A percentile compares a stretch with the other conserved stretches of the same genome.
phyloP scores from a whole-genome alignment of 2,888 invertebrate species.

The Priocnemis perturbator region DNA sequence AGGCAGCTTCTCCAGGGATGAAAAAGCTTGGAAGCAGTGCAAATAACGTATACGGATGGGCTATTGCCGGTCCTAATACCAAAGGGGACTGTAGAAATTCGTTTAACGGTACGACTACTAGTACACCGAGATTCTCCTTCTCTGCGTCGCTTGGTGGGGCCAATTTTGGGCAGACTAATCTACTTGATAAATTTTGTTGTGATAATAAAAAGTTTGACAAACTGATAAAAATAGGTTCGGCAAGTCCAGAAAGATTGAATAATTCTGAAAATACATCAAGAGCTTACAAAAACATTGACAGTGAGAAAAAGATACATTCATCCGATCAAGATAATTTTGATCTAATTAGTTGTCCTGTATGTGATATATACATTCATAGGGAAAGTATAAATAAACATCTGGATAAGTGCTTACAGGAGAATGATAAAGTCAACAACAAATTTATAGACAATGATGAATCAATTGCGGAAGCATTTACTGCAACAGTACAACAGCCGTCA shows the following conservation, averaged over 20 bases:
- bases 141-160: constrained; percentile 65
- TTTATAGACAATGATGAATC: neutral
- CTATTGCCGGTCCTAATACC: constrained; percentile 58
- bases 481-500: neutral
- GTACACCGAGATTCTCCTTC: constrained; percentile 39
- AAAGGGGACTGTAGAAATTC: constrained; percentile 6
- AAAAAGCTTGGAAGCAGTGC: constrained; percentile 62
- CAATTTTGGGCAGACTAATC: constrained; percentile 61
- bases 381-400: constrained; percentile 38
- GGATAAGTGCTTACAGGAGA: constrained; percentile 32
- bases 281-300: neutral
- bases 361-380: constrained; percentile 25
- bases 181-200: constrained; percentile 57
- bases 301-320: neutral
- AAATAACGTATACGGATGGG: constrained; percentile 66
- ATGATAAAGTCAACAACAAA: constrained; percentile 3
- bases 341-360: constrained; percentile 40
- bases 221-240: neutral
- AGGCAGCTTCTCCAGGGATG: constrained; percentile 34
- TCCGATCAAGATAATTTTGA: neutral
- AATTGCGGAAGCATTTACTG: neutral
- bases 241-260: neutral
- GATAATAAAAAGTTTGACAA: no score
- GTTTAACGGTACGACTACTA: constrained; percentile 31
- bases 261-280: neutral